Base-by-base conservation (phyloP, 2,113 vertebrate genomes). In the cat (Felis catus) region DNA sequence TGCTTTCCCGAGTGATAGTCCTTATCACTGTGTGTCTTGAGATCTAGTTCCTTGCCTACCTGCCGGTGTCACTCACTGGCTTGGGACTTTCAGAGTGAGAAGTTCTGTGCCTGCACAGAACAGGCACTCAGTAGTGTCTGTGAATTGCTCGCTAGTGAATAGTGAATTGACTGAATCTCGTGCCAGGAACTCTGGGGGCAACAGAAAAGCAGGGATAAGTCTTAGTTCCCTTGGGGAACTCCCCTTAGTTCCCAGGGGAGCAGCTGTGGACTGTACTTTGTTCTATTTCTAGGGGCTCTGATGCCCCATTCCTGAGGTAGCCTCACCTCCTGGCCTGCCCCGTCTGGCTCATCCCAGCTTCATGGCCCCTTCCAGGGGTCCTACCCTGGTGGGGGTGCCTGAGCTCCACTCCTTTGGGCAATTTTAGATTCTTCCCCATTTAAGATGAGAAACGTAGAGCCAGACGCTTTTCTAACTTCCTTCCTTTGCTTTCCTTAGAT, bases 211-310 rank as follows among this genome's bases (percentile, higher is more conserved):
- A 61, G 29, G 27, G 9, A 58, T 4, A 21, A 1, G 10, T 16
- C 91, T 29, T 45, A n/a, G 65, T 13, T 71, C 29, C 91, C 29
- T 27, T 19, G 29, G 66, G 29, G n/a, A n/a, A n/a, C n/a, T n/a
- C n/a, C n/a, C n/a, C n/a, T n/a, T n/a, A n/a, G n/a, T n/a, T n/a
- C n/a, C 5, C 58, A 31, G n/a, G 2, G 5, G 65, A 3, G 0
- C 19, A 33, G 29, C 27, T 1, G 1, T 2, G 21, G 61, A 31
- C 3, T 1, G 18, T 13, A 3, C 31, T n/a, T 68, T 3, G n/a
- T 25, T 39, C 41, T 19, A 7, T 48, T 91, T 41, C 78, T 16
- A 25, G 19, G 65, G 19, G 8, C 14, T 27, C 36, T 3, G 3
- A 53, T 0, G 2, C 16, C 88, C 58, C 1, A 0, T 6, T 61